phyloP scores from a whole-genome alignment of 2,797 vertebrate genomes.

The Aldrovandia affinis region DNA sequence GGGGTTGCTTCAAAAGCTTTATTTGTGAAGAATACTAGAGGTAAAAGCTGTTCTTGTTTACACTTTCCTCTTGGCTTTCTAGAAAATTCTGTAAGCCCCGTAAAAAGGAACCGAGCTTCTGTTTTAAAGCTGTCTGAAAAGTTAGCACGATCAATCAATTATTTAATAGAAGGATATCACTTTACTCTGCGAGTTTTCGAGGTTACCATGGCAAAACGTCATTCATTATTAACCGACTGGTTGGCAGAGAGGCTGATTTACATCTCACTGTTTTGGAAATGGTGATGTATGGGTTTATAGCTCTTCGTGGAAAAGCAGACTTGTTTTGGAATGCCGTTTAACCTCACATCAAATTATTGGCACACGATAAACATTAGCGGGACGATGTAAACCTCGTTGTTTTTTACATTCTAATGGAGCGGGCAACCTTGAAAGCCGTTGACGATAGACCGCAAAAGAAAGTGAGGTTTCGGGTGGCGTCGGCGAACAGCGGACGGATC shows the following conservation, averaged over 20 bases:
- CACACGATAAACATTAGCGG: constrained; percentile 51
- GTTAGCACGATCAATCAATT: constrained; percentile 77
- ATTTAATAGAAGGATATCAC: constrained; percentile 81
- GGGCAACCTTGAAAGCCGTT: constrained; percentile 64
- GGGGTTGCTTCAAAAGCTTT: not conserved
- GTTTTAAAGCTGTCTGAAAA: constrained; percentile 64
- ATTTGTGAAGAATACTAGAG: not conserved
- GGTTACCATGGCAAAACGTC: constrained; percentile 87
- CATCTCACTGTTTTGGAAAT: constrained; percentile 68
- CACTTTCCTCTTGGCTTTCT: not conserved
- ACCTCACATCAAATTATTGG: constrained; percentile 49
- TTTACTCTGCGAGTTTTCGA: constrained; percentile 87
- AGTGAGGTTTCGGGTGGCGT: constrained; percentile 95
- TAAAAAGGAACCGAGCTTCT: not conserved
- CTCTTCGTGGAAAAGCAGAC: constrained; percentile 65
- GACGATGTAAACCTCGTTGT: constrained; percentile 78
- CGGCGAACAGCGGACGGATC: constrained; percentile 91
- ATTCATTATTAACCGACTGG: constrained; percentile 89
- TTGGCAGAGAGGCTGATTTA: constrained; percentile 69
- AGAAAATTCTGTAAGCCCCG: not conserved
- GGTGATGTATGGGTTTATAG: constrained; percentile 71
- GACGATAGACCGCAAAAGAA: constrained; percentile 80
- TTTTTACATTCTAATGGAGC: constrained; percentile 68
- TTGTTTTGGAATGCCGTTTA: constrained; percentile 58
- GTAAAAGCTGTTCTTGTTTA: not conserved